Evolutionary conservation across 2,797 vertebrate genomes (phyloP).

Genomic region (Cossypha niveicapilla): DNA sequence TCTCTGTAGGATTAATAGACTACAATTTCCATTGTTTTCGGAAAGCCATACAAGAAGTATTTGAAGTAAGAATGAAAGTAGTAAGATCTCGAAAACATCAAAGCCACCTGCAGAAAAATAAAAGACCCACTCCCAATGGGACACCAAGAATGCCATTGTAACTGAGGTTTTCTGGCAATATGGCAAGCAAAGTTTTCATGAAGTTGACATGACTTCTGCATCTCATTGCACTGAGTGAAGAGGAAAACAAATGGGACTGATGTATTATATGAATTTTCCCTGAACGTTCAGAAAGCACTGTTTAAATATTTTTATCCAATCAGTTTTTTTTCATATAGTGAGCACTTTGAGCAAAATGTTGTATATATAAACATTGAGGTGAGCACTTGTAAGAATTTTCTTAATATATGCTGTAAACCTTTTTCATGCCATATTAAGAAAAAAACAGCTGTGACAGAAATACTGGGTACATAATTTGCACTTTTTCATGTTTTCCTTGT

Average conservation of each 20-base stretch:
- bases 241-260: conserved; percentile 31
- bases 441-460: conserved; percentile 64
- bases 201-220: conserved; percentile 27
- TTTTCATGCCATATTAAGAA: conserved; percentile 67
- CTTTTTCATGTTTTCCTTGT: conserved; percentile 73
- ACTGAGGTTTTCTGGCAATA: background rate
- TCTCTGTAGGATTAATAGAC: conserved; percentile 87
- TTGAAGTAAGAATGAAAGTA: conserved; percentile 89
- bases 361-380: conserved; percentile 70
- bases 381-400: conserved; percentile 71
- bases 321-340: conserved; percentile 72
- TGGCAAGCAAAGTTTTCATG: conserved; percentile 10
- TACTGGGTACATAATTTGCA: conserved; percentile 76
- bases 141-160: conserved; percentile 73
- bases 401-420: conserved; percentile 72
- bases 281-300: conserved; percentile 58
- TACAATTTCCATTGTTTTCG: conserved; percentile 98
- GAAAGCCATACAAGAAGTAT: conserved; percentile 95
- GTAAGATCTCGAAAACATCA: conserved; percentile 87
- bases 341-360: conserved; percentile 77
- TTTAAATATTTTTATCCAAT: conserved; percentile 65
- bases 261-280: conserved; percentile 36
- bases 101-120: conserved; percentile 83
- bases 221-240: conserved; percentile 53
- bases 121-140: conserved; percentile 81